Base-by-base conservation (phyloP, 2,888 invertebrate genomes). In the Troides helena region DNA sequence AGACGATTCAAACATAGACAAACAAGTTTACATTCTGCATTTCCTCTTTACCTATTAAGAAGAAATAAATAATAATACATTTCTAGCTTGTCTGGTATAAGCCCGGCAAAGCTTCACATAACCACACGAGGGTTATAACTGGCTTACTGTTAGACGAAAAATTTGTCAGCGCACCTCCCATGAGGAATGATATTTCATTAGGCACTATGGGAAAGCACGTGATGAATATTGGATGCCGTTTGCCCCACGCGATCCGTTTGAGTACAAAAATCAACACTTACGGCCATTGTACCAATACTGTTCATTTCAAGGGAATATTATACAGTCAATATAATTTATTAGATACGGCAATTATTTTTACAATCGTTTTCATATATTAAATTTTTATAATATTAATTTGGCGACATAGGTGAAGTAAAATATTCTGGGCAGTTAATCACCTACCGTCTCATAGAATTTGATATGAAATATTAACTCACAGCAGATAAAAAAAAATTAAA, bases 191-290 rank as follows among this genome's bases (percentile, higher is more conserved):
- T 79, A 80, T 81, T 81, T 78, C 78, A 79, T 82, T 80, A 77
- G 72, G 46, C 18, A 10, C 66, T 70, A 79, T 87, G 89, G 88
- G 89, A 88, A 88, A 83, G 76, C 77, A 77, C 75, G 75, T 81
- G 79, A 81, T 83, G 80, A 80, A 81, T 78, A 79, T 76, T 73
- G 74, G 73, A 72, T 76, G 69, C 65, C n/a, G 66, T 43, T 39
- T n/a, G 65, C 65, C 70, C 68, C 73, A 68, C 71, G 75, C 79
- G 77, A 77, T 78, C 74, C 73, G 72, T 81, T 75, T 91, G 86
- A 92, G 91, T 84, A 90, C 87, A 87, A 91, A 92, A 92, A 92
- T 92, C 91, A 92, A 92, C 92, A 92, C 85, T 85, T 80, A 77
- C 77, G 75, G 72, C 75, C 76, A 75, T 79, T 77, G 75, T 73